phyloP scores from a whole-genome alignment of 2,113 vertebrate genomes.

The Mirza zaza region DNA sequence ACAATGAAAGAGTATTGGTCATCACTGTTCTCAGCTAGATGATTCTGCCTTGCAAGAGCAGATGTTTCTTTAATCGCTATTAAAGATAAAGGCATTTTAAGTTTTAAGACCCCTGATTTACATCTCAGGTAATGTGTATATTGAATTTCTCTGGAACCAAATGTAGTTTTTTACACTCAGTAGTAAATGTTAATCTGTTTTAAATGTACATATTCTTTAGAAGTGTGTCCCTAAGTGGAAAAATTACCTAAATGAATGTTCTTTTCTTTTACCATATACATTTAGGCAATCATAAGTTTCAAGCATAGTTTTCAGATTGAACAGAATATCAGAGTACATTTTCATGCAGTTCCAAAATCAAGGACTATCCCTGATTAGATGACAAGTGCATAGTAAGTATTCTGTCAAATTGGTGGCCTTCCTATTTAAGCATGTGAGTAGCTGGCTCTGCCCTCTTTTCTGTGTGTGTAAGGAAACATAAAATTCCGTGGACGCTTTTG shows the following conservation, averaged over 20 bases:
- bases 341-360: neutral
- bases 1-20: neutral
- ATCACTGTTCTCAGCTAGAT: conserved; percentile 35
- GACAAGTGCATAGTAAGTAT: neutral
- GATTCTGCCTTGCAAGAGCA: neutral
- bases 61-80: conserved; percentile 26
- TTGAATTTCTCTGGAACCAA: conserved; percentile 40
- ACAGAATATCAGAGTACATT: neutral
- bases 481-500: neutral
- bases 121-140: conserved; percentile 37
- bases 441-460: neutral
- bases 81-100: conserved; percentile 1
- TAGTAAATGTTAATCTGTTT: conserved; percentile 29
- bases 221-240: neutral
- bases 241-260: conserved; percentile 5
- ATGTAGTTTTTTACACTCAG: neutral
- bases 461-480: neutral
- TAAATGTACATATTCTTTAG: conserved; percentile 18
- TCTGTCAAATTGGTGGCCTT: conserved; percentile 9
- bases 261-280: conserved; percentile 47
- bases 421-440: neutral
- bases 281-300: conserved; percentile 1
- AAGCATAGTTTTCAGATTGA: conserved; percentile 55
- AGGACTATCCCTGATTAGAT: neutral
- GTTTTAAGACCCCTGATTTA: conserved; percentile 18